phyloP scores from a whole-genome alignment of 1,140 invertebrate species.

The Drosophila bocqueti region DNA sequence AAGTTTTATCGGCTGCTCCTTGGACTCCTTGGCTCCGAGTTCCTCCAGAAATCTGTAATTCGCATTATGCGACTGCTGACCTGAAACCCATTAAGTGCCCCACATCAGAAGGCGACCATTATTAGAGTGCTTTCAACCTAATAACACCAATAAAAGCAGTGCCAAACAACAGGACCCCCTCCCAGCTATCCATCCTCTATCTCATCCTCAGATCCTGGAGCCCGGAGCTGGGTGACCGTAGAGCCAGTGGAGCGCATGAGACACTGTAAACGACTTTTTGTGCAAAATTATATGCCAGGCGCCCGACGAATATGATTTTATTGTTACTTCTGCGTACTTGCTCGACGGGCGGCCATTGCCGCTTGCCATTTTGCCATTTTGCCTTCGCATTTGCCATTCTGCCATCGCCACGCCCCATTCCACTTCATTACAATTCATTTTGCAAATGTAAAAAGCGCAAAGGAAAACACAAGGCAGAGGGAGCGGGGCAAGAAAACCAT shows the following conservation, averaged over 20 bases:
- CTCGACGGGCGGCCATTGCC: slow-evolving; percentile 61
- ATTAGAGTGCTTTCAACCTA: slow-evolving; percentile 81
- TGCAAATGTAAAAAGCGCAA: slow-evolving; percentile 78
- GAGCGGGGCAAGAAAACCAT: slow-evolving; percentile 15
- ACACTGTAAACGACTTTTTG: slow-evolving; percentile 69
- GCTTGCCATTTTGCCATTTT: slow-evolving; percentile 15
- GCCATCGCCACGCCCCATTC: slow-evolving; percentile 55
- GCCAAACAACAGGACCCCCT: slow-evolving; percentile 58
- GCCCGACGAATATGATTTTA: slow-evolving; percentile 83
- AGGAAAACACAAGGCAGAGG: slow-evolving; percentile 31
- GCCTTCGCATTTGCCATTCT: slow-evolving; percentile 4
- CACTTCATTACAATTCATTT: slow-evolving; percentile 82
- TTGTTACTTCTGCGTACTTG: slow-evolving; percentile 57
- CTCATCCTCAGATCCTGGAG: slow-evolving; percentile 9
- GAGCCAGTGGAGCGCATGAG: slow-evolving; percentile 48
- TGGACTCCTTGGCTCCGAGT: background rate
- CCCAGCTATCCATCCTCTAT: background rate
- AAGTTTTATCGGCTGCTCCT: slow-evolving; percentile 55
- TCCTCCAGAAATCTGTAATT: slow-evolving; percentile 73
- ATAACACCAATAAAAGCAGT: slow-evolving; percentile 80
- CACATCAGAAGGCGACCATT: slow-evolving; percentile 63
- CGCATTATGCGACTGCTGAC: slow-evolving; percentile 77
- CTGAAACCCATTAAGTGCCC: slow-evolving; percentile 77
- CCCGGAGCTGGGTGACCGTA: background rate
- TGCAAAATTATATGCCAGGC: slow-evolving; percentile 74